Conservation (phyloP, 2,888 invertebrate genomes). For the Ryuthela nishihirai region DNA sequence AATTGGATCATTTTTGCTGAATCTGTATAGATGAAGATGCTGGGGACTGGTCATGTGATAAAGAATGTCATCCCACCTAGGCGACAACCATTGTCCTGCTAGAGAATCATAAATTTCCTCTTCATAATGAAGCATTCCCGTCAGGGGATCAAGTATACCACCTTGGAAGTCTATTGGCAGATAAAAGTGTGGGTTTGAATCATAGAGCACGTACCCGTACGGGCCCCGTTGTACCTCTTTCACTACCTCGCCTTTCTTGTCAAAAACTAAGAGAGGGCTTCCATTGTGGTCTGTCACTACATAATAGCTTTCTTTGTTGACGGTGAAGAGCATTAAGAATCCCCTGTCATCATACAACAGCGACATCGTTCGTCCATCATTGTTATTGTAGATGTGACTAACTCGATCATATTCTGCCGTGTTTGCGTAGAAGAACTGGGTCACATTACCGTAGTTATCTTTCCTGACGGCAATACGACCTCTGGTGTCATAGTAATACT, state of each 20-base stretch:
- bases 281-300: slow-evolving; percentile 88
- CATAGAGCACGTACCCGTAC: slow-evolving; percentile 81
- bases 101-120: slow-evolving; percentile 79
- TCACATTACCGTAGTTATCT: slow-evolving; percentile 84
- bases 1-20: slow-evolving; percentile 86
- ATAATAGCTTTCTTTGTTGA: slow-evolving; percentile 80
- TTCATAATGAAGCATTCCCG: slow-evolving; percentile 76
- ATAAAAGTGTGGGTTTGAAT: slow-evolving; percentile 86
- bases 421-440: slow-evolving; percentile 92
- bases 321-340: slow-evolving; percentile 65
- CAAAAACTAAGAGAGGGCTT: slow-evolving; percentile 85
- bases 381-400: slow-evolving; percentile 88
- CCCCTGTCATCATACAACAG: slow-evolving; percentile 76
- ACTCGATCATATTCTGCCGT: slow-evolving; percentile 71
- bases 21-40: slow-evolving; percentile 85
- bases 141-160: slow-evolving; percentile 81
- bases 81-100: slow-evolving; percentile 94
- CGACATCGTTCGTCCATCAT: slow-evolving; percentile 72
- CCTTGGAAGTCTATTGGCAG: slow-evolving; percentile 47
- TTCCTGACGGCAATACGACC: slow-evolving; percentile 83
- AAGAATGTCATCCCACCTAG: slow-evolving; percentile 83
- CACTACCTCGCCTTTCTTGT: slow-evolving; percentile 80
- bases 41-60: slow-evolving; percentile 79
- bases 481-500: slow-evolving; percentile 90
- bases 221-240: slow-evolving; percentile 89